These are phyloP conservation scores for Conger conger DNA, from an alignment of 2,113 vertebrate species.

Conservation along the genomic window DNA sequence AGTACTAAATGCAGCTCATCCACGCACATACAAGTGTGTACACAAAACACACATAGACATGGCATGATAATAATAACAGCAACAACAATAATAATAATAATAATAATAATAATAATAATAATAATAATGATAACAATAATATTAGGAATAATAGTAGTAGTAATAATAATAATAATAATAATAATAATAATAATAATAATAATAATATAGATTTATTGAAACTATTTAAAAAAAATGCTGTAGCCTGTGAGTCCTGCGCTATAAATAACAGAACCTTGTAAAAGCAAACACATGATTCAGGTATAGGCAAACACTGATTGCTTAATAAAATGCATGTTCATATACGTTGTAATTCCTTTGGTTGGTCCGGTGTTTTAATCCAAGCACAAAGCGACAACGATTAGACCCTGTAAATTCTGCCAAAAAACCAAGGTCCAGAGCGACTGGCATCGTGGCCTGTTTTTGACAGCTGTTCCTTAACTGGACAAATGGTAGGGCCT, in stretches of 20 bases:
- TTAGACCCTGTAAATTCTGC: background rate
- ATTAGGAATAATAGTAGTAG: too few relatives aligned
- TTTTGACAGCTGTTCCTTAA: slow-evolving; percentile 18
- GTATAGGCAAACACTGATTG: too few relatives aligned
- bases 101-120: background rate
- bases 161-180: too few relatives aligned
- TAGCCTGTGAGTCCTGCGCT: too few relatives aligned
- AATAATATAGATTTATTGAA: background rate
- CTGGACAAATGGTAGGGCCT: slow-evolving; percentile 9
- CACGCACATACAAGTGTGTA: background rate
- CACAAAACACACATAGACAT: background rate
- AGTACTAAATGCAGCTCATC: slow-evolving; percentile 5
- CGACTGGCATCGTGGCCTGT: background rate
- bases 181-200: too few relatives aligned
- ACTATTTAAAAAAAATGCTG: too few relatives aligned
- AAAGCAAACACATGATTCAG: too few relatives aligned
- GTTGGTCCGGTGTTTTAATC: background rate
- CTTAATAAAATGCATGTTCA: background rate
- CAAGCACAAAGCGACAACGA: background rate
- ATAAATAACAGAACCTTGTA: too few relatives aligned
- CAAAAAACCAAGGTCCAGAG: background rate
- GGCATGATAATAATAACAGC: background rate
- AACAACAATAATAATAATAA: background rate
- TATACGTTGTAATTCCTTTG: too few relatives aligned
- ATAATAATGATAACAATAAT: background rate